Base-by-base conservation (phyloP, 2,888 invertebrate species). In the Nipponacmea schrenckii region DNA sequence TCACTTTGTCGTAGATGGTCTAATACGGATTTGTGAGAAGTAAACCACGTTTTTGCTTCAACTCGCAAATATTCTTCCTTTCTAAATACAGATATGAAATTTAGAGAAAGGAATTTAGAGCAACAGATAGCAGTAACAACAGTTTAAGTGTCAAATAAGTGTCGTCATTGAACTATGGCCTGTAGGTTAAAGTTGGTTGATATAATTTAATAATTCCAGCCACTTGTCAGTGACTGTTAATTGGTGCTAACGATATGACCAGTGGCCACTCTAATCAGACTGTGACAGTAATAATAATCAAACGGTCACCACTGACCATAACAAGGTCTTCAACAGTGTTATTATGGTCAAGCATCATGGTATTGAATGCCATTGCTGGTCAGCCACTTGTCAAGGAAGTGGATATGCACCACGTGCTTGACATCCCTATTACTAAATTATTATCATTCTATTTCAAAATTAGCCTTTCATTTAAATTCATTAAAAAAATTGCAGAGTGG, bases 201-300 rank as follows among this genome's bases (percentile, higher is more conserved):
- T 56, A 56, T 56, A 56, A 56, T 56, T 56, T 56, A 56, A 56
- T 56, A 56, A 56, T 56, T 56, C 56, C 24, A 24, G 20, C 20
- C 20, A 56, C 20, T 56, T 56, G 56, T 56, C 56, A 24, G 12
- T 20, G 14, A 56, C 8, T 56, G 56, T 56, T 56, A 56, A 56
- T 56, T 56, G 56, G 56, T 56, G 56, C 56, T 56, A 56, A 56
- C 56, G 24, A 24, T 24, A 24, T 56, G 56, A 56, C 56, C 56
- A 56, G 20, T 56, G 20, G 56, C 24, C 56, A 56, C 56, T 39
- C 39, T 56, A 56, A 56, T 56, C 56, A 24, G 56, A 56, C 56
- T 56, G 56, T 56, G 56, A 56, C 56, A 56, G 56, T 56, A 56
- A 56, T 24, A 56, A 56, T 56, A 56, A 56, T 56, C 56, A 56